These are phyloP conservation scores for Actinernus sp. DNA, from an alignment of 92 coral and sea anemone species.

Conservation along the genomic window DNA sequence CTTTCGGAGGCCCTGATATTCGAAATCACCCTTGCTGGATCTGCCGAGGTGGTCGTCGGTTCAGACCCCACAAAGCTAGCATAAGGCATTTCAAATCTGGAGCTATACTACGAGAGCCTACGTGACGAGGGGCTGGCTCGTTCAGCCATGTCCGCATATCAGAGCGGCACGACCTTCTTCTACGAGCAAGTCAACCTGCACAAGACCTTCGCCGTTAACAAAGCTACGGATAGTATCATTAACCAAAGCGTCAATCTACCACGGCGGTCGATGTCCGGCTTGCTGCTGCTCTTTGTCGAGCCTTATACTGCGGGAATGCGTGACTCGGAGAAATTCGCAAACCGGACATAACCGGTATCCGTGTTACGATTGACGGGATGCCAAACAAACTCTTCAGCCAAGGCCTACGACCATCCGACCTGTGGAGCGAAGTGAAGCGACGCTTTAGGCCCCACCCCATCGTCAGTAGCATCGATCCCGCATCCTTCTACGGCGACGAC, in stretches of 20 bases:
- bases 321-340: constrained; percentile 16
- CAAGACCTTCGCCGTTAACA: constrained; percentile 11
- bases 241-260: constrained; percentile 18
- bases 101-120: constrained; percentile 26
- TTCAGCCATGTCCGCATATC: background rate
- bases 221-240: constrained; percentile 7
- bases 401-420: constrained; percentile 1
- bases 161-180: constrained; percentile 8
- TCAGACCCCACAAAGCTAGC: constrained; percentile 5
- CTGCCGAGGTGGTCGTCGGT: background rate
- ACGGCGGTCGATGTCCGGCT: constrained; percentile 9
- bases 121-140: constrained; percentile 5
- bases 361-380: constrained; percentile 18
- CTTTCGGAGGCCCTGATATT: constrained; percentile 10
- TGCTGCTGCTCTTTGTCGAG: constrained; percentile 22
- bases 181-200: constrained; percentile 16
- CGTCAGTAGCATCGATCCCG: constrained; percentile 7
- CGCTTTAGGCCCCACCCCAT: constrained; percentile 1
- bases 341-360: constrained; percentile 20
- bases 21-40: constrained; percentile 18
- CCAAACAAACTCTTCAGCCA: constrained; percentile 41
- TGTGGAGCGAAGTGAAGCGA: constrained; percentile 15
- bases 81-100: constrained; percentile 22
- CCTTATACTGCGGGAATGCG: constrained; percentile 9
- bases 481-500: background rate